A percentile compares a stretch with the other conserved stretches of the same genome.
These are phyloP conservation scores for Papilio polyxenes DNA, from an alignment of 1,140 invertebrate genomes.

Conservation along the genomic window DNA sequence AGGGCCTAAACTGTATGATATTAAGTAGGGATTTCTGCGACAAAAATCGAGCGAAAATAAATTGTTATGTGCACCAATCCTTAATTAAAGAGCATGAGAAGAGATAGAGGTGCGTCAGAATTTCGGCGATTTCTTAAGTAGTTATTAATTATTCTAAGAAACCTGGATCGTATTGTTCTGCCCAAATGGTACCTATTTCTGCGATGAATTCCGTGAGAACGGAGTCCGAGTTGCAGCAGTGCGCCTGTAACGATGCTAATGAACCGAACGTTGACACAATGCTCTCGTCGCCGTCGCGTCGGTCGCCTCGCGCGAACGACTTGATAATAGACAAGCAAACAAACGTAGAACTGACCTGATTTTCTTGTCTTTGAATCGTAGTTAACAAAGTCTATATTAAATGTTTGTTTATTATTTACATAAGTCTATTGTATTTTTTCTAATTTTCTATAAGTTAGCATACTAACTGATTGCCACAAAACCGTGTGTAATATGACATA, in stretches of 20 bases:
- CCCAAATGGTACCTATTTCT: conserved; percentile 4
- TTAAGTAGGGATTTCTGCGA: no score
- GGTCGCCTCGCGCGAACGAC: conserved; percentile 16
- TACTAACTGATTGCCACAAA: not conserved
- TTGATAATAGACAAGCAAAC: conserved; percentile 38
- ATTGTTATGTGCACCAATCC: not conserved
- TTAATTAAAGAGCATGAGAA: not conserved
- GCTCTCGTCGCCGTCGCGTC: conserved; percentile 31
- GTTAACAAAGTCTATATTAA: conserved; percentile 6
- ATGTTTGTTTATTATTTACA: not conserved
- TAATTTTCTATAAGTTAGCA: not conserved
- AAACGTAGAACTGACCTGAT: conserved; percentile 35
- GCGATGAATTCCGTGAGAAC: conserved; percentile 6
- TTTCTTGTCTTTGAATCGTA: conserved; percentile 1
- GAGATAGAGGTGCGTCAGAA: conserved; percentile 6
- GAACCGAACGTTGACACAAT: conserved; percentile 46
- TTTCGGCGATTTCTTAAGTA: not conserved
- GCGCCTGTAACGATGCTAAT: conserved; percentile 46
- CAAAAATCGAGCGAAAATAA: not conserved
- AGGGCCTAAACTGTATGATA: not conserved
- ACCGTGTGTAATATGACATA: not conserved
- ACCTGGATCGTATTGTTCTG: not conserved
- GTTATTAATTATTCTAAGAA: not conserved
- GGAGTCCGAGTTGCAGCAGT: not conserved
- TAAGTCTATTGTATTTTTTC: not conserved